Base-by-base conservation (phyloP, 1,140 invertebrate species). In the Hestina assimilis region DNA sequence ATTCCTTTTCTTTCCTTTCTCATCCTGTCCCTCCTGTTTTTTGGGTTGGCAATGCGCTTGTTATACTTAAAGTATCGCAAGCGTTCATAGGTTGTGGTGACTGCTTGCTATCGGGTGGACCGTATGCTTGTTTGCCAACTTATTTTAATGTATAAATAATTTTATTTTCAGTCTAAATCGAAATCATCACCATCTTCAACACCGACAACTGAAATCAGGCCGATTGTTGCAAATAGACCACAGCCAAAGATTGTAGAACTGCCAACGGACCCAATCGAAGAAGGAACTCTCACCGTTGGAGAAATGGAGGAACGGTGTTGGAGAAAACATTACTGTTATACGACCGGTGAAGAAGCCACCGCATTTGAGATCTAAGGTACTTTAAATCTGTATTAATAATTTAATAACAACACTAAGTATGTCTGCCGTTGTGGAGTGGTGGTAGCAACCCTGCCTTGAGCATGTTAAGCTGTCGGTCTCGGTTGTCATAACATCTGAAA, bases 321-420 rank as follows among this genome's bases (percentile, higher is more conserved):
- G 87, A 24, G 80, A 89, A 40, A 71, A 88, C 56, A 79, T 91
- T 20, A 81, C 86, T 43, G 86, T 92, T 19, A 89, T 94, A 33
- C 67, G 90, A 58, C 86, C 92, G 11, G 79, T 92, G 14, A 79
- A 89, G 55, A 94, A 93, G 83, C 88, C 91, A 11, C 90, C 92
- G 6, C 91, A 93, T 72, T 83, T 92, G 61, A 86, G 91, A 59
- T 92, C 92, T 7, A 93, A 92, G 79, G 91, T 92, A 86, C 59
- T 59, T 38, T 62, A 11, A 26, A 38, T 48, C 54, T 46, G 15
- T 46, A 41, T 58, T 46, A 29, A 19, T n/a, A n/a, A n/a, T n/a
- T n/a, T n/a, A n/a, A n/a, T n/a, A n/a, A n/a, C n/a, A n/a, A n/a
- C n/a, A n/a, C n/a, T n/a, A n/a, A n/a, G n/a, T n/a, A n/a, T n/a